Evolutionary conservation across 1,140 invertebrate species (phyloP), one percentile per base, ranked within the genome.

Genomic region (Drosophila suzukii): DNA sequence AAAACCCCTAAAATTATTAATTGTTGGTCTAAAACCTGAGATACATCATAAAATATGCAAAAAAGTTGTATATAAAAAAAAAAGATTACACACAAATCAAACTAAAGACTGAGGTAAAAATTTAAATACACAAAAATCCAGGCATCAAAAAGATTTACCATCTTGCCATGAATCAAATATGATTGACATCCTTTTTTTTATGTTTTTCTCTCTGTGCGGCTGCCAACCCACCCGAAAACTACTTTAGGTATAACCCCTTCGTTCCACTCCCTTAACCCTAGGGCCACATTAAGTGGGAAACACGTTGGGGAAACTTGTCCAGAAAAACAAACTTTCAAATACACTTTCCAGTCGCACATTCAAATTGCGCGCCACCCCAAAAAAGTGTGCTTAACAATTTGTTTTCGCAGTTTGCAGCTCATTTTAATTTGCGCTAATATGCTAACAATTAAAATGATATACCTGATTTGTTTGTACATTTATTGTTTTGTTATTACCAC

Each of bases 261-360:
- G 41, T 15, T 13, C 38, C 15, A 46, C 43, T 51, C 32, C 20
- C 32, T 49, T 27, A 27, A 8, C 13, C 58, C 74, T 58, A 34
- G 60, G 68, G 74, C 27, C 54, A 78, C 70, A 81, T 81, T 71
- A 82, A 56, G 47, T 17, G 55, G 50, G 38, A 47, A 67, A 68
- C 32, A 34, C 32, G 32, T 10, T 34, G 32, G 32, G 32, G 32
- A 34, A 34, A 49, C 46, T 41, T 20, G 39, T 27, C 2, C 10
- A n/a, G 36, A 30, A 51, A 49, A 49, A 27, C 24, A 57, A 61
- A 57, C 74, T 50, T 38, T 51, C 1, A 7, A n/a, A 57, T 43
- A 36, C 39, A 27, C 36, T 17, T 12, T 60, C 30, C 49, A 32
- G 13, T 1, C 1, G 32, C 11, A 13, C 46, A 13, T n/a, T 11